These are phyloP conservation scores for Cebidichthys violaceus DNA, from an alignment of 2,113 vertebrate species.

Conservation along the genomic window DNA sequence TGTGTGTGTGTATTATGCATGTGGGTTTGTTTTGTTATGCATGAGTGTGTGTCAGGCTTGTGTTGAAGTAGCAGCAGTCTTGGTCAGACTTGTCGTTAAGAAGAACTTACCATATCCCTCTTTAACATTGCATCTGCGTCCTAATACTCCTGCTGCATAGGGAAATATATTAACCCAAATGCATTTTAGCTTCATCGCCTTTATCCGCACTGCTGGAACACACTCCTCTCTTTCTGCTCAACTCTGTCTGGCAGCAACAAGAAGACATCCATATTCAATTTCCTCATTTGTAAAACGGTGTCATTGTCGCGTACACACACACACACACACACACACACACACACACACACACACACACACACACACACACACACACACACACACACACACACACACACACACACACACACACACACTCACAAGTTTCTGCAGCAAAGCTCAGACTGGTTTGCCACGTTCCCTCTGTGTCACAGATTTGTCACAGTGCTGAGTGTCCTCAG, in stretches of 20 bases:
- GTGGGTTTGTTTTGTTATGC: constrained; percentile 8
- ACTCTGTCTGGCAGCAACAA: constrained; percentile 1
- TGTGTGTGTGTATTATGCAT: constrained; percentile 5
- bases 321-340: neutral
- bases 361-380: neutral
- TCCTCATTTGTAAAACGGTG: constrained; percentile 22
- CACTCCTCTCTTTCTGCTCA: neutral
- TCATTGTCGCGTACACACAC: neutral
- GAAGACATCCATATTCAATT: constrained; percentile 7
- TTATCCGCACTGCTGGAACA: neutral
- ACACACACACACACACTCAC: neutral
- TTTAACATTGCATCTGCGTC: constrained; percentile 17
- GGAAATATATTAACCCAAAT: constrained; percentile 6
- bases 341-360: neutral
- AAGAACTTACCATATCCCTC: constrained; percentile 42
- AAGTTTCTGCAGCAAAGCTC: constrained; percentile 14
- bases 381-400: neutral
- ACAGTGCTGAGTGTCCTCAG: constrained; percentile 2
- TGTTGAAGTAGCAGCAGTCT: constrained; percentile 21
- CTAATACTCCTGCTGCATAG: neutral
- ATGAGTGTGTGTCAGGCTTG: neutral
- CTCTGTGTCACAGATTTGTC: constrained; percentile 40
- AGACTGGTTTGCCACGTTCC: constrained; percentile 22
- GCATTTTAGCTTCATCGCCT: neutral
- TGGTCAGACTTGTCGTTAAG: constrained; percentile 42